Evolutionary conservation across 2,797 vertebrate species (phyloP).

Genomic region (Prunella strophiata): DNA sequence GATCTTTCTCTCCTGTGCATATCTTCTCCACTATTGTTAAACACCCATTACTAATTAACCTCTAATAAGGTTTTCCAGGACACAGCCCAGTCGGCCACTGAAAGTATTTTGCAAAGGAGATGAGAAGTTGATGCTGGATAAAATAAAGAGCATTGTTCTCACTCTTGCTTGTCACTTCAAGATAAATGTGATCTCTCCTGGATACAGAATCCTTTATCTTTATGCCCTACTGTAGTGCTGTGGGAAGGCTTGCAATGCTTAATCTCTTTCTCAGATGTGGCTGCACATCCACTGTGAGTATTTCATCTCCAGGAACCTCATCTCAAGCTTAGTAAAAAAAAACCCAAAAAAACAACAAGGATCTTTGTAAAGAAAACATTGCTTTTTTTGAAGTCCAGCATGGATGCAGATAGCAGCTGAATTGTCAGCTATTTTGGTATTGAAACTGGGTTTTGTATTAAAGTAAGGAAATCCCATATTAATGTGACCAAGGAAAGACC

Average conservation of each 20-base stretch:
- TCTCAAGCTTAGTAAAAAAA: background rate
- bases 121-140: background rate
- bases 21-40: slow-evolving; percentile 20
- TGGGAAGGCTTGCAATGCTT: background rate
- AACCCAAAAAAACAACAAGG: accelerated
- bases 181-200: slow-evolving; percentile 33
- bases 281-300: background rate
- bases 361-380: background rate
- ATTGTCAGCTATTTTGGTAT: background rate
- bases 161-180: background rate
- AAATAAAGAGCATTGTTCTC: slow-evolving; percentile 1
- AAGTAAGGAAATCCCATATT: background rate
- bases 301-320: background rate
- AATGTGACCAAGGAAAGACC: background rate
- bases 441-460: background rate
- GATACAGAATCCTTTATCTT: background rate
- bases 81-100: background rate
- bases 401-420: background rate
- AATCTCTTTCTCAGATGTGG: background rate
- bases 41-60: slow-evolving; percentile 52
- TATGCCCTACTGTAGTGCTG: background rate
- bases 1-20: slow-evolving; percentile 27
- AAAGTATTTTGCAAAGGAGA: slow-evolving; percentile 8
- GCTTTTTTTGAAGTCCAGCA: background rate
- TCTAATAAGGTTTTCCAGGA: slow-evolving; percentile 5